A percentile compares a stretch with the other conserved stretches of the same genome.
Conservation (phyloP, 1,140 invertebrate species). For the Meloidogyne exigua region DNA sequence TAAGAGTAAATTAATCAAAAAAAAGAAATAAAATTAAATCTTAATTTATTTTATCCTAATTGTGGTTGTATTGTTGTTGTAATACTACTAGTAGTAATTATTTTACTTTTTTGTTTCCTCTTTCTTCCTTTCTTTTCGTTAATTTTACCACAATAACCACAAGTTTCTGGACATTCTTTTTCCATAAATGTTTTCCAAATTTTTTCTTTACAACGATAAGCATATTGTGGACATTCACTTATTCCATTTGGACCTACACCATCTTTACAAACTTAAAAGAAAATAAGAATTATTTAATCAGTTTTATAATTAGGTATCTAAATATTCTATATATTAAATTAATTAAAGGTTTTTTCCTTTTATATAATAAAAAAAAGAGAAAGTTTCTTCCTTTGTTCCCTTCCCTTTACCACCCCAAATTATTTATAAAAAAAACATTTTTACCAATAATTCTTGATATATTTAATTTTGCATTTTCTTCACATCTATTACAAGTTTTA, state of each 20-base stretch:
- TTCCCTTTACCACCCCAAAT: no score
- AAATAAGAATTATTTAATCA: no score
- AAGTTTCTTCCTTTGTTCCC: no score
- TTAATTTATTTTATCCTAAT: background rate
- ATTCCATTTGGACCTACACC: conserved; percentile 12
- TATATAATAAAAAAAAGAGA: no score
- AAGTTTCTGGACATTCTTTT: conserved; percentile 18
- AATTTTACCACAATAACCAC: background rate
- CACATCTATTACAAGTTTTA: conserved; percentile 19
- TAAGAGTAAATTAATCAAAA: background rate
- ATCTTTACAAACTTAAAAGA: conserved; percentile 10
- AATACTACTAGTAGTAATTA: background rate
- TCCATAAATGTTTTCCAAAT: conserved; percentile 25
- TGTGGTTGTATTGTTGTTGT: background rate
- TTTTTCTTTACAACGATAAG: conserved; percentile 2
- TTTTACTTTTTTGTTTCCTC: background rate
- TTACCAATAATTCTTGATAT: background rate
- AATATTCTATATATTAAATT: no score
- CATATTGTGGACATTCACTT: conserved; percentile 13
- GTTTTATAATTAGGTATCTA: no score
- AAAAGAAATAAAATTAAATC: background rate
- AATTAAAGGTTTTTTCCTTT: no score
- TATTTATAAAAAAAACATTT: background rate
- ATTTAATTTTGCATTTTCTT: background rate
- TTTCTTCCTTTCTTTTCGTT: background rate